Base-by-base conservation (phyloP, 1,140 invertebrate species). In the Drosophila persimilis region DNA sequence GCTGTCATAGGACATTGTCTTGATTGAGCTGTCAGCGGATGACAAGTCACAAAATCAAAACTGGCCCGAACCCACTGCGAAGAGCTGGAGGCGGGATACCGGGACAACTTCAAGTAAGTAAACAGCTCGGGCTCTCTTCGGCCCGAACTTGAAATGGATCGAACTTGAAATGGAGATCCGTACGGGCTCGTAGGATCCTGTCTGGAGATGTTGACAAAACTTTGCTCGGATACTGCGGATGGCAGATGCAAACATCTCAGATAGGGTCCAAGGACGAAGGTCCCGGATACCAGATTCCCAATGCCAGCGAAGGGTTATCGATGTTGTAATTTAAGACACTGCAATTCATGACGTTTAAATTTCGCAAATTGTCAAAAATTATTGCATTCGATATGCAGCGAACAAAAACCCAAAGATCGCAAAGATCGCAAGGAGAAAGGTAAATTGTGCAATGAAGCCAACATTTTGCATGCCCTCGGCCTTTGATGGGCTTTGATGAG, bases 371-470 rank as follows among this genome's bases (percentile, higher is more conserved):
- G 61, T 73, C 60, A 50, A 41, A 81, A 80, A 85, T 85, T 86
- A 85, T 71, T 64, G 48, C 64, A 74, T 74, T 77, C 69, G 81
- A 73, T 86, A 85, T 85, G 81, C 77, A 70, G 52, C 29, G 64
- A 35, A 62, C 59, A 62, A 46, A 62, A 39, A 13, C 35, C 35
- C 9, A 39, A 20, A 20, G 20, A 20, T 20, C 20, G 20, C 20
- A 20, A 20, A 13, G 35, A 39, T 39, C 35, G 11, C 35, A 39
- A 0, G 35, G 50, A 45, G 6, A 35, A 57, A 73, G 63, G 35
- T 80, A 77, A 80, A 80, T 86, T 85, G 80, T 80, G 81, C 81
- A 85, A 67, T 86, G 77, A 85, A 79, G 72, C 69, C 31, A 62
- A 66, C 70, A 86, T 86, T 86, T 86, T 85, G 80, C 80, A 81